Percentiles rank a stretch among this genome's conserved stretches.
These are phyloP conservation scores for Lasioglossum calceatum DNA, from an alignment of 2,888 invertebrate species.

Conservation along the genomic window DNA sequence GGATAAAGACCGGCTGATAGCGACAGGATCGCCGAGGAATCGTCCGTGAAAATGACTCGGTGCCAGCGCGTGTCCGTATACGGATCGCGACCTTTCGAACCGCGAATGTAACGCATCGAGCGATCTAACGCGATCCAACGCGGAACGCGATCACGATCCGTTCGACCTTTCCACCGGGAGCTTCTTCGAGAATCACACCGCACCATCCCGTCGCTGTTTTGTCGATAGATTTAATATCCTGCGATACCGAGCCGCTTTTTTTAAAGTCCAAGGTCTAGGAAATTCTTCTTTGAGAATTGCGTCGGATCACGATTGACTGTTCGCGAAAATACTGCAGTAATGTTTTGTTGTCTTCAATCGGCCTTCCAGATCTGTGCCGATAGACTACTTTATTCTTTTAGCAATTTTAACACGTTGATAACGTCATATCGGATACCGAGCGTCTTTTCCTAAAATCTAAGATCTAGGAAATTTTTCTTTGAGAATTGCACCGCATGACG, in stretches of 20 bases:
- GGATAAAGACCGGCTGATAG: conserved; percentile 46
- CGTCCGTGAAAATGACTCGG: conserved; percentile 63
- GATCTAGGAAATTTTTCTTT: background rate
- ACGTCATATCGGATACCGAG: too few species aligned
- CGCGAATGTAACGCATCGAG: conserved; percentile 12
- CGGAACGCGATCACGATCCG: conserved; percentile 27
- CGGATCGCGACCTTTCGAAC: conserved; percentile 62
- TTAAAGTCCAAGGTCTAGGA: background rate
- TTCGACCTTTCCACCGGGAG: background rate
- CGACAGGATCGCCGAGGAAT: conserved; percentile 42
- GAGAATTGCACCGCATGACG: background rate
- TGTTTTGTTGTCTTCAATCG: too few species aligned
- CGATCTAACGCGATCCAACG: conserved; percentile 32
- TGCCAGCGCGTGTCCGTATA: conserved; percentile 66
- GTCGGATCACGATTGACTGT: background rate
- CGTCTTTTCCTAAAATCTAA: background rate
- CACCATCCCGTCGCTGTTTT: background rate
- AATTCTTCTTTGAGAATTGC: background rate
- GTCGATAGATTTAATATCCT: background rate
- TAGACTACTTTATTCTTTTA: too few species aligned
- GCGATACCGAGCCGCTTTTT: background rate
- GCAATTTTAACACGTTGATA: too few species aligned
- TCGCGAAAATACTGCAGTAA: too few species aligned
- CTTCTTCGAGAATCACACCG: too few species aligned
- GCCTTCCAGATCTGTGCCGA: too few species aligned